These are phyloP conservation scores for Drosophila tripunctata DNA, from an alignment of 2,888 invertebrate genomes.

Conservation along the genomic window DNA sequence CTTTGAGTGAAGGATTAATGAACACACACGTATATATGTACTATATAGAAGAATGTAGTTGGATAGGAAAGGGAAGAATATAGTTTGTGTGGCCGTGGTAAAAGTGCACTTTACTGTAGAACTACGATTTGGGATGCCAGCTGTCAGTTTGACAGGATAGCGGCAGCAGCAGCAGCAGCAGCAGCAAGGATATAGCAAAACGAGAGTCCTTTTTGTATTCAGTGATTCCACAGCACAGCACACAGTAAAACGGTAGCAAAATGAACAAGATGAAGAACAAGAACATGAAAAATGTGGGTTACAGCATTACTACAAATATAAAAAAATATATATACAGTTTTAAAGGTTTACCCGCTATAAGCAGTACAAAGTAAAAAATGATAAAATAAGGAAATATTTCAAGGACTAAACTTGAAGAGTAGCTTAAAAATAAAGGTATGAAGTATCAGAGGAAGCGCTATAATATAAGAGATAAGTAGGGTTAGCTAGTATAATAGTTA, in stretches of 20 bases:
- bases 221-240: constrained; percentile 27
- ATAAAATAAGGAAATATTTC: background rate
- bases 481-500: too few species aligned
- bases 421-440: background rate
- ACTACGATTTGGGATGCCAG: constrained; percentile 61
- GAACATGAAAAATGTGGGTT: background rate
- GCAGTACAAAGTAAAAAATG: background rate
- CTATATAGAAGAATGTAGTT: background rate
- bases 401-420: background rate
- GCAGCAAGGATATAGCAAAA: background rate
- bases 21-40: constrained; percentile 34
- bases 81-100: constrained; percentile 62
- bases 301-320: background rate
- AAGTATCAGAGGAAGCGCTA: background rate
- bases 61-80: background rate
- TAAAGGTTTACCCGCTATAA: constrained; percentile 6
- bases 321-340: too few species aligned
- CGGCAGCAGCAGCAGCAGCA: too few species aligned
- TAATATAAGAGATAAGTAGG: background rate
- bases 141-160: constrained; percentile 52
- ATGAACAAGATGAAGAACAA: constrained; percentile 16
- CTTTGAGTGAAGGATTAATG: constrained; percentile 70
- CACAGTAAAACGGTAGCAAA: constrained; percentile 52
- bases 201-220: constrained; percentile 23
- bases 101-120: constrained; percentile 75